Evolutionary conservation across 2,888 invertebrate genomes (phyloP), one percentile per base, ranked within the genome.

Genomic region (Catocala fraxini): DNA sequence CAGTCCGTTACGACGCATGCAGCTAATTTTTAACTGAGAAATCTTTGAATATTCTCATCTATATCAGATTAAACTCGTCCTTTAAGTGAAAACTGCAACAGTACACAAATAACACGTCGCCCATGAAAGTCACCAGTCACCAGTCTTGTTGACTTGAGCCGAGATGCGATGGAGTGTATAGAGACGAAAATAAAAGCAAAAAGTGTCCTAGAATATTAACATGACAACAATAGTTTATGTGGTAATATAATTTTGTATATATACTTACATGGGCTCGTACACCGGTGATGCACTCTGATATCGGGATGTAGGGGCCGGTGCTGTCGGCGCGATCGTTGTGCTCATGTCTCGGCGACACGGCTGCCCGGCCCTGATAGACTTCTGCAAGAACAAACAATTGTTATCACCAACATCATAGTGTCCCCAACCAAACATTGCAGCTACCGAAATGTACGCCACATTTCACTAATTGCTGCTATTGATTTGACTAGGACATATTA

Each of bases 241-340:
- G 3, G 25, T 25, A 25, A 25, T 25, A 25, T 25, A 25, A 25
- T 25, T 25, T 25, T 25, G 3, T 25, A 25, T 25, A 25, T 25
- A 25, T 25, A 63, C 59, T 67, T 86, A 92, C 93, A 89, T 94
- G 89, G 10, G 91, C 88, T 42, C 96, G 95, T 53, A 95, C 96
- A 55, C 98, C 98, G 41, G 98, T 98, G 77, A 97, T 97, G 88
- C 98, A 98, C 89, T 98, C 98, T 58, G 98, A 98, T 76, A 98
- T 98, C 7, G 98, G 97, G 89, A 98, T 98, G 87, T 98, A 98
- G 0, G 98, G 97, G 25, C 97, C 97, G 9, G 97, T 88, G 34
- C 78, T 73, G 12, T 89, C 84, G 2, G 79, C 70, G 51, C 75
- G 59, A 46, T 84, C 86, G 52, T 81, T 81, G 34, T 83, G 82